phyloP scores from a whole-genome alignment of 2,113 vertebrate species.

The Menidia beryllina region DNA sequence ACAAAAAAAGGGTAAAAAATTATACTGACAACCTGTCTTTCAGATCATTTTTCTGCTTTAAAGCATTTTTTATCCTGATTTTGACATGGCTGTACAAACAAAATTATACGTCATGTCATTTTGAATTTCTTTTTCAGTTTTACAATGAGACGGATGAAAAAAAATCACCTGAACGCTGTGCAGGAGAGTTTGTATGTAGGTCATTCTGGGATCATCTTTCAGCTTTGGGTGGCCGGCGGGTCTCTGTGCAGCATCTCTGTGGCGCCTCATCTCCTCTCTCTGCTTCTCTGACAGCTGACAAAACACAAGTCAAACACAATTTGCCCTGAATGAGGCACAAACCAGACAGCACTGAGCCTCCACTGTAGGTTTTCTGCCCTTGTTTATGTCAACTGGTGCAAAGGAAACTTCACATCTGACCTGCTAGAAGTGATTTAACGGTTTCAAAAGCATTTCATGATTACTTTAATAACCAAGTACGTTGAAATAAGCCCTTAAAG shows the following conservation, averaged over 20 bases:
- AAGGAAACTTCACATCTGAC: no score
- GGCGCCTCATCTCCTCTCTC: conserved; percentile 71
- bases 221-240: conserved; percentile 31
- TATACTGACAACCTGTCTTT: no score
- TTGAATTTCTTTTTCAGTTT: not conserved
- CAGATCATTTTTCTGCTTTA: no score
- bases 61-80: no score
- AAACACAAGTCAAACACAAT: conserved; percentile 25
- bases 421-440: no score
- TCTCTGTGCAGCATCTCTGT: conserved; percentile 61
- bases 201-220: conserved; percentile 52
- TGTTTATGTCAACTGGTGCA: not conserved
- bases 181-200: conserved; percentile 65
- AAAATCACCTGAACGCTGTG: conserved; percentile 76
- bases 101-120: no score
- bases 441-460: no score
- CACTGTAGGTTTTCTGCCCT: not conserved
- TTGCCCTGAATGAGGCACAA: not conserved
- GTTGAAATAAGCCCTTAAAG: not conserved
- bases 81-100: no score
- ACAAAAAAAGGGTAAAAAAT: no score
- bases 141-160: not conserved
- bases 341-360: no score
- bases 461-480: no score
- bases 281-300: conserved; percentile 71